Conservation (phyloP, 2,113 vertebrate species). For the pig (Sus scrofa) region T2T-Sscrofa CM000819.6:68582501-68583000, state of each 20-base stretch:
- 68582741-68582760: constrained; percentile 1
- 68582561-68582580: neutral
- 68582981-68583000: neutral
- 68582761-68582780: constrained; percentile 30
- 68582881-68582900: constrained; percentile 30
- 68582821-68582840: neutral
- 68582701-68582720: neutral
- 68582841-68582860: constrained; percentile 43
- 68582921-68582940: neutral
- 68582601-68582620: neutral
- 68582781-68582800: constrained; percentile 26
- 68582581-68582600: neutral
- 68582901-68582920: neutral
- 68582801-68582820: neutral
- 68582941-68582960: constrained; percentile 44
- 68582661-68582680: neutral
- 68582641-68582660: neutral
- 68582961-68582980: constrained; percentile 23
- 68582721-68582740: constrained; percentile 3
- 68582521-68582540: neutral
- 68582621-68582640: neutral
- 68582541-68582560: neutral
- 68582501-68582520: neutral
- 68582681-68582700: neutral
- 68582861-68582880: neutral